Percentiles rank a stretch among this genome's conserved stretches.
phyloP scores from a whole-genome alignment of 1,140 invertebrate species.

The Zelostemma sp. region DNA sequence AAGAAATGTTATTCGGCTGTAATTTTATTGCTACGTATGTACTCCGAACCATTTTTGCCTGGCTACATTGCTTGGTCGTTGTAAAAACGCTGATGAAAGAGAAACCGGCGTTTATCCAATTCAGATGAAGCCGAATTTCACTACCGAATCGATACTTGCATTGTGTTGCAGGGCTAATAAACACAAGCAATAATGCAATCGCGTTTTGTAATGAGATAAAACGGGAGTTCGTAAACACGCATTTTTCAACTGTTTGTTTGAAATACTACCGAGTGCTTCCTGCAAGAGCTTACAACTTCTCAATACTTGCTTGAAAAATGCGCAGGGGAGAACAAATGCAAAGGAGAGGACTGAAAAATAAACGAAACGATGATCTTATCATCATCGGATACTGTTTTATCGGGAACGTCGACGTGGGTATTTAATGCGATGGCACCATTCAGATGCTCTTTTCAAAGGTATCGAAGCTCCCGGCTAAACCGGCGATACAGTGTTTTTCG shows the following conservation, averaged over 20 bases:
- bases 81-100: background rate
- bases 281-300: background rate
- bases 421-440: slow-evolving; percentile 47
- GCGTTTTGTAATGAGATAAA: too few species aligned
- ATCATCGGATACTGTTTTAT: slow-evolving; percentile 42
- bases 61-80: too few species aligned
- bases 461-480: slow-evolving; percentile 47
- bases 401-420: slow-evolving; percentile 41
- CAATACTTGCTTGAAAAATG: slow-evolving; percentile 20
- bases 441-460: slow-evolving; percentile 45
- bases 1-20: slow-evolving; percentile 6
- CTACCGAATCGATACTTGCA: too few species aligned
- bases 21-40: background rate
- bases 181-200: too few species aligned
- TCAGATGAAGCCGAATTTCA: too few species aligned
- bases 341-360: slow-evolving; percentile 19
- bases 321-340: slow-evolving; percentile 31
- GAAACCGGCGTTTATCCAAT: too few species aligned
- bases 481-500: slow-evolving; percentile 46
- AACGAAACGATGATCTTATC: slow-evolving; percentile 23
- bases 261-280: background rate
- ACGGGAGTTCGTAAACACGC: too few species aligned
- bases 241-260: background rate
- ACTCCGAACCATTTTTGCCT: too few species aligned
- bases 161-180: too few species aligned